Evolutionary conservation across 1,140 invertebrate species (phyloP).

Genomic region (Aphaenogaster floridana): DNA sequence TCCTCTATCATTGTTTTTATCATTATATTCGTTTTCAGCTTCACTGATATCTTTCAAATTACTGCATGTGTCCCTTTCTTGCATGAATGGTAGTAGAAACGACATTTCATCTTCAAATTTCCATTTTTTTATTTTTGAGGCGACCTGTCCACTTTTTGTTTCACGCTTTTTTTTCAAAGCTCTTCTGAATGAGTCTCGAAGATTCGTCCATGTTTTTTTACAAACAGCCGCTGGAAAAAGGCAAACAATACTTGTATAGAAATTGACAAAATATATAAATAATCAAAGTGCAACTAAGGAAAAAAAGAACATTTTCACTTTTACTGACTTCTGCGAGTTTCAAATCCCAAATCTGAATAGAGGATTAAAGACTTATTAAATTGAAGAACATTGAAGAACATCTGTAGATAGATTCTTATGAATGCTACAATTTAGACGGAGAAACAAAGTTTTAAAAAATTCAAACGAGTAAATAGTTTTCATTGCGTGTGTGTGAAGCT

Average conservation of each 20-base stretch:
- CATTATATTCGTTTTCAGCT: slow-evolving; percentile 3
- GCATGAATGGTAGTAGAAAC: background rate
- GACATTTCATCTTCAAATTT: slow-evolving; percentile 11
- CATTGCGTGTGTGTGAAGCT: too few relatives aligned
- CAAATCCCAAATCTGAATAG: too few relatives aligned
- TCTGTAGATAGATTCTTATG: too few relatives aligned
- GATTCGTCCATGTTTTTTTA: background rate
- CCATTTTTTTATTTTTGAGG: slow-evolving; percentile 19
- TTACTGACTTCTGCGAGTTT: background rate
- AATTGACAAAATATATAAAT: too few relatives aligned
- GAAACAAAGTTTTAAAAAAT: too few relatives aligned
- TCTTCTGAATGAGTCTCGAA: background rate
- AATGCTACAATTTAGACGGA: too few relatives aligned
- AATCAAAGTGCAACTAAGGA: too few relatives aligned
- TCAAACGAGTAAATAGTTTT: too few relatives aligned
- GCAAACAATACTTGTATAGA: background rate
- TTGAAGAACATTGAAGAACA: too few relatives aligned
- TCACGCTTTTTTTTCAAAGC: background rate
- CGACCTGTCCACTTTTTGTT: slow-evolving; percentile 1
- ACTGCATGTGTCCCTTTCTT: slow-evolving; percentile 1
- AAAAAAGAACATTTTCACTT: too few relatives aligned
- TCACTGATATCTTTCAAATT: slow-evolving; percentile 10
- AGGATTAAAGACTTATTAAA: too few relatives aligned
- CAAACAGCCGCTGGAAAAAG: background rate
- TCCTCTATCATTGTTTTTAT: background rate